Evolutionary conservation across 2,888 invertebrate species (phyloP).

Genomic region (Acronicta alni): DNA sequence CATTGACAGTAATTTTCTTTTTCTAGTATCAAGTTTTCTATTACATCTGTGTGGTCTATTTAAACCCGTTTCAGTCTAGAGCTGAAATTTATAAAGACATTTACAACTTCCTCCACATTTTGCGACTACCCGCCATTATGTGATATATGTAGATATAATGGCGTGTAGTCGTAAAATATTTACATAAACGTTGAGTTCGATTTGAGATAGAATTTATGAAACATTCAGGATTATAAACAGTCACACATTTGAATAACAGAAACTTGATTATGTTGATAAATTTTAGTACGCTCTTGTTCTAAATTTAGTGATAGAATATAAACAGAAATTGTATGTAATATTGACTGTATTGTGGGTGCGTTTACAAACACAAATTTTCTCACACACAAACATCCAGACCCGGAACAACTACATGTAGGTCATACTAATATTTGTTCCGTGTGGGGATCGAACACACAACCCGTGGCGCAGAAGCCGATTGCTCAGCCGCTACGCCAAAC

Average conservation of each 20-base stretch:
- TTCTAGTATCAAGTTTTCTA: conserved; percentile 6
- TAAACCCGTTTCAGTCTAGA: conserved; percentile 3
- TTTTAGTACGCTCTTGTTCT: conserved; percentile 19
- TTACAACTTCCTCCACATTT: conserved; percentile 54
- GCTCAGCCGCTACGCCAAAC: too few relatives aligned
- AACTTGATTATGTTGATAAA: conserved; percentile 27
- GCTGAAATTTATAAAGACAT: conserved; percentile 58
- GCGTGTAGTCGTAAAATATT: conserved; percentile 56
- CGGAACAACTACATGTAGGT: too few relatives aligned
- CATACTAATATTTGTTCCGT: too few relatives aligned
- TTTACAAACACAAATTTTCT: too few relatives aligned
- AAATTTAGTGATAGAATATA: conserved; percentile 4
- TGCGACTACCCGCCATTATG: conserved; percentile 43
- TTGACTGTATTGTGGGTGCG: too few relatives aligned
- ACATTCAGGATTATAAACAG: conserved; percentile 42
- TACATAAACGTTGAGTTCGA: conserved; percentile 56
- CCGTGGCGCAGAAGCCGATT: too few relatives aligned
- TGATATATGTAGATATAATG: too few relatives aligned
- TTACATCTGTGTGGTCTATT: conserved; percentile 6
- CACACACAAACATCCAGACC: too few relatives aligned
- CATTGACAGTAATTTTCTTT: not conserved
- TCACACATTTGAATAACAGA: conserved; percentile 35
- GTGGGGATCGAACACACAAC: too few relatives aligned
- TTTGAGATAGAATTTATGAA: conserved; percentile 56
- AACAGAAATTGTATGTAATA: not conserved